phyloP scores from a whole-genome alignment of 2,113 vertebrate species.

The Oreochromis aureus region DNA sequence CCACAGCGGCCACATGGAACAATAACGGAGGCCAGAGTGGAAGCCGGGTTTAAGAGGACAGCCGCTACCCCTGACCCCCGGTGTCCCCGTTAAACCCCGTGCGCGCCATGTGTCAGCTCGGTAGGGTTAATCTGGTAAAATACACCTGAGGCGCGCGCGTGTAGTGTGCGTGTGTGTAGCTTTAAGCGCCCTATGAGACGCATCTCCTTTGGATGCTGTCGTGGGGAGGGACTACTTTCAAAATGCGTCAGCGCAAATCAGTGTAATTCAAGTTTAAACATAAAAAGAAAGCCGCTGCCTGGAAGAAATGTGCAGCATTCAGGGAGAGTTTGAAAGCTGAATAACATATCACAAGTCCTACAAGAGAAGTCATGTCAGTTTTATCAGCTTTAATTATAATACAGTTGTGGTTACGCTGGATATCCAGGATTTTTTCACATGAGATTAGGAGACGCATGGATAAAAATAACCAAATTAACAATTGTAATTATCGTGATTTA shows the following conservation, averaged over 20 bases:
- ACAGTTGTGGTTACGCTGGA: neutral
- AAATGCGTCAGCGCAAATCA: neutral
- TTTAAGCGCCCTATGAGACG: neutral
- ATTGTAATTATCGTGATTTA: neutral
- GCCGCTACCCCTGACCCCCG: neutral
- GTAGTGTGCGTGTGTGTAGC: neutral
- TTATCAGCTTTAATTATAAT: neutral
- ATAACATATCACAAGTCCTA: neutral
- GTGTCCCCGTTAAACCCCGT: neutral
- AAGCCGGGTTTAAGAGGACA: neutral
- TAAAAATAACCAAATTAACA: neutral
- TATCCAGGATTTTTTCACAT: neutral
- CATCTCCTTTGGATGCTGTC: neutral
- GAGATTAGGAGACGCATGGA: neutral
- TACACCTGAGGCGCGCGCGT: neutral
- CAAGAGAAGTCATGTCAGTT: neutral
- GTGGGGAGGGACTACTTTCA: neutral
- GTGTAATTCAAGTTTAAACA: neutral
- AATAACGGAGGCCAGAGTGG: constrained; percentile 12
- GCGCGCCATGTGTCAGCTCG: neutral
- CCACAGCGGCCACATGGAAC: constrained; percentile 59
- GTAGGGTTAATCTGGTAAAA: neutral
- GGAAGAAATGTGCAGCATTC: neutral
- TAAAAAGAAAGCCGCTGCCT: neutral
- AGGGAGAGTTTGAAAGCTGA: neutral